These are phyloP conservation scores for Pagrus major DNA, from an alignment of 2,113 vertebrate species.

Conservation along the genomic window DNA sequence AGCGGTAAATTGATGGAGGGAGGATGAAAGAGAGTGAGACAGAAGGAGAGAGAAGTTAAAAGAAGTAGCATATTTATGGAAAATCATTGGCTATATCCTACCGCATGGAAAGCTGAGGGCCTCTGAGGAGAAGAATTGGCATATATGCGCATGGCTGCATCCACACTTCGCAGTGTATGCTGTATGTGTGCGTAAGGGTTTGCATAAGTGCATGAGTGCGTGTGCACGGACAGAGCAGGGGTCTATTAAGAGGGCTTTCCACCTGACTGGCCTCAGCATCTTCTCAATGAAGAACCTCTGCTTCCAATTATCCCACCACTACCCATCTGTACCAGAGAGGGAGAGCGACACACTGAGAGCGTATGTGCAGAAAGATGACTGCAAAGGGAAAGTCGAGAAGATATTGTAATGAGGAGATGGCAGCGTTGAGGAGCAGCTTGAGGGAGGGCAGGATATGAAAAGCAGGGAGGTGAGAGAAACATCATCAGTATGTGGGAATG, in stretches of 20 bases:
- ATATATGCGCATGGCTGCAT: slow-evolving; percentile 28
- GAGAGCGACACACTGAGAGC: slow-evolving; percentile 29
- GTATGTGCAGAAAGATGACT: slow-evolving; percentile 26
- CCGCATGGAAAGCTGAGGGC: slow-evolving; percentile 25
- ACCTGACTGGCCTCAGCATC: slow-evolving; percentile 77
- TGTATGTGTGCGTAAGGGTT: slow-evolving; percentile 40
- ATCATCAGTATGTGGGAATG: slow-evolving; percentile 17
- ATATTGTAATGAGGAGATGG: slow-evolving; percentile 45
- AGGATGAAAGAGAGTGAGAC: background rate
- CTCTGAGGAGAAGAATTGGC: slow-evolving; percentile 25
- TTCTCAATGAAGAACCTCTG: slow-evolving; percentile 80
- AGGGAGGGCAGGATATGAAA: slow-evolving; percentile 17
- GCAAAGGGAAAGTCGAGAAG: background rate
- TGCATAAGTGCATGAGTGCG: slow-evolving; percentile 26
- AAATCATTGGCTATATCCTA: slow-evolving; percentile 28
- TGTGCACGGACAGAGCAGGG: slow-evolving; percentile 50
- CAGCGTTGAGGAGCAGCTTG: background rate
- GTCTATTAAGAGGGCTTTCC: slow-evolving; percentile 80
- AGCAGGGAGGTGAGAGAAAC: slow-evolving; percentile 27
- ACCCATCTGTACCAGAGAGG: slow-evolving; percentile 55
- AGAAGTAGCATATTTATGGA: slow-evolving; percentile 4
- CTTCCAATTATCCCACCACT: slow-evolving; percentile 77
- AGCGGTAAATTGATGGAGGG: slow-evolving; percentile 46
- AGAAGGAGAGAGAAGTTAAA: background rate
- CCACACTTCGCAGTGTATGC: slow-evolving; percentile 23